Conservation (phyloP, 2,888 invertebrate species). For the Pantelozetes paolii region DNA sequence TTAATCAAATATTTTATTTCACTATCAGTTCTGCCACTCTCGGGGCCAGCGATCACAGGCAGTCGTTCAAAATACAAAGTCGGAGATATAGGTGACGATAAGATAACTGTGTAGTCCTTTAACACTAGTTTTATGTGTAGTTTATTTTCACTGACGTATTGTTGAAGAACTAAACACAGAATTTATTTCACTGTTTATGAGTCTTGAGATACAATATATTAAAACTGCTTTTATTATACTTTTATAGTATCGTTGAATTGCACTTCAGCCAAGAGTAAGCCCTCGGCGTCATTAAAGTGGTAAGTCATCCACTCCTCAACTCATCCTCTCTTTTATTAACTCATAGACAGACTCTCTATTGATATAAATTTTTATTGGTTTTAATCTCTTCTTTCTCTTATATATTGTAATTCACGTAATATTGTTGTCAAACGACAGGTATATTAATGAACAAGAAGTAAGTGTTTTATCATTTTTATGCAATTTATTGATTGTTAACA, state of each 20-base stretch:
- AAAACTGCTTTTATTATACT: slow-evolving; percentile 29
- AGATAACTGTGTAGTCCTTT: neutral
- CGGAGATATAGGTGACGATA: slow-evolving; percentile 56
- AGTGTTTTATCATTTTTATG: slow-evolving; percentile 44
- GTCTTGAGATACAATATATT: slow-evolving; percentile 18
- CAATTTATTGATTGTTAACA: neutral
- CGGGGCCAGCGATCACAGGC: slow-evolving; percentile 69
- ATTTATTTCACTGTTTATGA: slow-evolving; percentile 10
- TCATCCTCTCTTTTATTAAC: neutral
- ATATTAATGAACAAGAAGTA: slow-evolving; percentile 70
- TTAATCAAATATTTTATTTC: neutral
- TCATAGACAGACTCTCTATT: neutral
- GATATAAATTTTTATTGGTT: neutral
- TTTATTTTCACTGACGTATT: slow-evolving; percentile 13
- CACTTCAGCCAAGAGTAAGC: slow-evolving; percentile 66
- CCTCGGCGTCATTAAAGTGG: slow-evolving; percentile 72
- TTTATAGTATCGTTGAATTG: slow-evolving; percentile 65
- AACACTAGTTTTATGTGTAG: neutral
- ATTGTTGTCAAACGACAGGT: slow-evolving; percentile 20
- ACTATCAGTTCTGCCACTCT: slow-evolving; percentile 55
- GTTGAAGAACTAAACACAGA: slow-evolving; percentile 9
- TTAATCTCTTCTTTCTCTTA: neutral
- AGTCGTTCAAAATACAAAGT: slow-evolving; percentile 64
- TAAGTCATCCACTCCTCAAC: slow-evolving; percentile 48
- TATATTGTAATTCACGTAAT: neutral